phyloP scores from a whole-genome alignment of 2,888 invertebrate species.

The Cotesia congregata region DNA sequence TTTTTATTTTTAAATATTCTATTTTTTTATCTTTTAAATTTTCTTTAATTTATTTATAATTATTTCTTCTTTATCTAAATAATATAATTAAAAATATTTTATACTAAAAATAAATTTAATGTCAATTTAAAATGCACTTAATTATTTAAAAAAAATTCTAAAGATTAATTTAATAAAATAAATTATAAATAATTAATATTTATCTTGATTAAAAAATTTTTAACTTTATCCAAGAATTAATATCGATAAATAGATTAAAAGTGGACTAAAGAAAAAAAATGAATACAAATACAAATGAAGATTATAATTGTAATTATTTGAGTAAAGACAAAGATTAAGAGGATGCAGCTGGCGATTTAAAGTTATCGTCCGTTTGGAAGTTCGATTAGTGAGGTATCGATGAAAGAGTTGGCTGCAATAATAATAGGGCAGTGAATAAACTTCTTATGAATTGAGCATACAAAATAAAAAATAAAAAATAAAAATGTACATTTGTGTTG shows the following conservation, averaged over 20 bases:
- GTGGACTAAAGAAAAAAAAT: conserved; percentile 9
- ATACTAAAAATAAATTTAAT: too few species aligned
- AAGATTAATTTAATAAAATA: too few species aligned
- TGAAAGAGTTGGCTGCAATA: conserved; percentile 68
- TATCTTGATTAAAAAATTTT: conserved; percentile 56
- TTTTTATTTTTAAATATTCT: too few species aligned
- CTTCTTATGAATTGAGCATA: conserved; percentile 21
- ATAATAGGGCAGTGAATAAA: conserved; percentile 64
- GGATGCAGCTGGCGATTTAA: conserved; percentile 42
- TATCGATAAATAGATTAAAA: conserved; percentile 61
- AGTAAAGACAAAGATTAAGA: conserved; percentile 19
- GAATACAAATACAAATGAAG: conserved; percentile 4
- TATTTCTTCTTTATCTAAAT: too few species aligned
- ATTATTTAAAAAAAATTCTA: too few species aligned
- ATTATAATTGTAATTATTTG: neutral
- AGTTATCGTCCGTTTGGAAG: conserved; percentile 43
- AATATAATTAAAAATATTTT: too few species aligned
- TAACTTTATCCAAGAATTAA: conserved; percentile 68
- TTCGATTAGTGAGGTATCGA: conserved; percentile 55
- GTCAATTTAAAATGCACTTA: too few species aligned
- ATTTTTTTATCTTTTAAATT: too few species aligned
- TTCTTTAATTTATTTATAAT: too few species aligned
- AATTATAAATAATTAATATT: conserved; percentile 37
- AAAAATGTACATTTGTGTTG: conserved; percentile 44
- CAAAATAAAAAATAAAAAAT: conserved; percentile 32